Evolutionary conservation across 2,797 vertebrate genomes (phyloP).

Genomic region (Phataginus tetradactyla): DNA sequence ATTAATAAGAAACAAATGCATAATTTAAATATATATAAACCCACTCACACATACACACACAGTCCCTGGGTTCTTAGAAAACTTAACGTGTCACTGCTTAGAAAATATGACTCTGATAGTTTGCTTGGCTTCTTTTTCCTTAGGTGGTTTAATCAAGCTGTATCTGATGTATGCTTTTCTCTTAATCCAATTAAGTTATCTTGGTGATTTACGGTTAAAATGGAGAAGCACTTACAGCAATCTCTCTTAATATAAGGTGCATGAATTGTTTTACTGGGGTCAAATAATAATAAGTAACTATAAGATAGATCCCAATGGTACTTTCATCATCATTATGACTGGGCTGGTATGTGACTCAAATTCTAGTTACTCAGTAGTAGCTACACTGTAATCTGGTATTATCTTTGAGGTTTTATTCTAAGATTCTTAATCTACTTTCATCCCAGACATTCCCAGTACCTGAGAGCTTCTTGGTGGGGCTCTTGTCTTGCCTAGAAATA

Average conservation of each 20-base stretch:
- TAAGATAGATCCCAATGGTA: neutral
- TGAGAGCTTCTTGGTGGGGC: neutral
- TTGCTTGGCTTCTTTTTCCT: slow-evolving; percentile 20
- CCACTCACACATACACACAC: neutral
- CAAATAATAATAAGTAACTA: neutral
- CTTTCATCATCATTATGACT: neutral
- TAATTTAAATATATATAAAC: neutral
- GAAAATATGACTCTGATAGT: neutral
- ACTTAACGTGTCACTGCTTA: neutral
- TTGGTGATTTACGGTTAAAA: slow-evolving; percentile 20
- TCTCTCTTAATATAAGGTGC: neutral
- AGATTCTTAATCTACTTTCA: neutral
- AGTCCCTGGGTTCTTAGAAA: slow-evolving; percentile 8
- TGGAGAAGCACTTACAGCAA: neutral
- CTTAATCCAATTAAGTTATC: slow-evolving; percentile 17
- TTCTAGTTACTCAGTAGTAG: neutral
- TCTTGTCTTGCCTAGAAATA: slow-evolving; percentile 8
- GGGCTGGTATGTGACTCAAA: neutral
- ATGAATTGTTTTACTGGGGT: neutral
- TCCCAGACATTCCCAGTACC: neutral
- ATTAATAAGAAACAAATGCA: slow-evolving; percentile 20
- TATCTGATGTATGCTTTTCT: neutral
- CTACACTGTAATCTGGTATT: neutral
- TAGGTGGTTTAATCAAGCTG: neutral
- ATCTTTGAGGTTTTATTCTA: slow-evolving; percentile 52